Evolutionary conservation across 2,113 vertebrate species (phyloP).

Genomic region (Origma solitaria): DNA sequence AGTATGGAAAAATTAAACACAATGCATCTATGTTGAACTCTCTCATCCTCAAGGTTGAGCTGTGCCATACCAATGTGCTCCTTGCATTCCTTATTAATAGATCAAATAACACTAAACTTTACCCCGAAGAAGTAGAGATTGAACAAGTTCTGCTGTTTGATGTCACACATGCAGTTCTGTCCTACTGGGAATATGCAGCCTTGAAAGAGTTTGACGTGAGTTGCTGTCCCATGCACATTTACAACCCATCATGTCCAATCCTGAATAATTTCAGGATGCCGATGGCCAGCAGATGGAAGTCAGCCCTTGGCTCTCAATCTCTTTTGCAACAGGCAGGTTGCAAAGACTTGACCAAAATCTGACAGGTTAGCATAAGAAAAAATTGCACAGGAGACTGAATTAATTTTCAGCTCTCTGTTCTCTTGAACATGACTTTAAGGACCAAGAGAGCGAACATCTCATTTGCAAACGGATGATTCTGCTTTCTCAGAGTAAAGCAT

Average conservation of each 20-base stretch:
- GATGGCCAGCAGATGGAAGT: background rate
- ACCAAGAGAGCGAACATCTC: background rate
- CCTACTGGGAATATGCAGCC: background rate
- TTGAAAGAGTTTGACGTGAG: background rate
- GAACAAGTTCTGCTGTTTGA: background rate
- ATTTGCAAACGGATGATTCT: background rate
- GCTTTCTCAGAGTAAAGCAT: background rate
- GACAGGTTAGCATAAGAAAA: background rate
- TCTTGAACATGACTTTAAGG: background rate
- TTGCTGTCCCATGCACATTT: background rate
- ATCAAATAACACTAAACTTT: background rate
- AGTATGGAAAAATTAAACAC: background rate
- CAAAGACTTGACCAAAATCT: background rate
- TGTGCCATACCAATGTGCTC: background rate
- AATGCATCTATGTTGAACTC: too few relatives aligned
- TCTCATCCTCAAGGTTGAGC: background rate
- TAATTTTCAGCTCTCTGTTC: background rate
- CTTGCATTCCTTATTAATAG: background rate
- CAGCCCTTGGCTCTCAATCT: background rate
- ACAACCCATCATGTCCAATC: background rate
- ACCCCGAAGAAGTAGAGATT: background rate
- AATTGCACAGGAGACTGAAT: background rate
- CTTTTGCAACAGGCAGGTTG: background rate
- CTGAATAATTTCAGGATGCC: background rate
- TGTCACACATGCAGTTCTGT: background rate